Conservation (phyloP, 2,888 invertebrate species). For the Hemicrepidius hirtus region DNA sequence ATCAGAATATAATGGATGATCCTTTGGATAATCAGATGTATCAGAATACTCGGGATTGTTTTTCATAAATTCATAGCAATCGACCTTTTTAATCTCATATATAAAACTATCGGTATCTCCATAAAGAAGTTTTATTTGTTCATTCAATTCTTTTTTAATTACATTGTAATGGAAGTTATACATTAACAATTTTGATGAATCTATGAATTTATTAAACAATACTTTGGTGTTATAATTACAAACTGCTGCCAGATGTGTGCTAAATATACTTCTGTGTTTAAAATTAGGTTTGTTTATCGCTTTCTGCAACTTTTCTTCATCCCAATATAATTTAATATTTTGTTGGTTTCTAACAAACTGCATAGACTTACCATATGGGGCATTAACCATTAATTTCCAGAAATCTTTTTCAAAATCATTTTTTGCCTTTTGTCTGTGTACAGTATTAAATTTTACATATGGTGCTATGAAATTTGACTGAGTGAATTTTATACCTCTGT, state of each 20-base stretch:
- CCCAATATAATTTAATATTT: constrained; percentile 62
- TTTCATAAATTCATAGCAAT: constrained; percentile 16
- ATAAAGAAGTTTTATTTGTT: constrained; percentile 52
- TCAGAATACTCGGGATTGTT: constrained; percentile 51
- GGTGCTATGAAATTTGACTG: constrained; percentile 33
- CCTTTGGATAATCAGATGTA: constrained; percentile 54
- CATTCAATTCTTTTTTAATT: constrained; percentile 47
- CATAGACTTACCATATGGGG: constrained; percentile 66
- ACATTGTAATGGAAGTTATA: constrained; percentile 58
- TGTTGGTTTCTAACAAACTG: constrained; percentile 67
- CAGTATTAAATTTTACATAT: constrained; percentile 56
- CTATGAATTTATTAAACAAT: constrained; percentile 57
- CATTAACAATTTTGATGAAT: constrained; percentile 54
- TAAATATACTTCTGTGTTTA: constrained; percentile 35
- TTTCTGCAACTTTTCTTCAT: constrained; percentile 57
- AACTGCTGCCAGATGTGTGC: constrained; percentile 41
- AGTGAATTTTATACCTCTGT: constrained; percentile 43
- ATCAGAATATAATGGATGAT: constrained; percentile 48
- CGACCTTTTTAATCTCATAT: constrained; percentile 41
- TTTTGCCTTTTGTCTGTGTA: constrained; percentile 50
- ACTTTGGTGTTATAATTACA: constrained; percentile 47
- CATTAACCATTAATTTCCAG: constrained; percentile 52
- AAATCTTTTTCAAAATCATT: constrained; percentile 45
- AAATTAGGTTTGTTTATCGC: constrained; percentile 51
- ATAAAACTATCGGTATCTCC: constrained; percentile 55